These are phyloP conservation scores for Lichenostomus cassidix DNA, from an alignment of 2,113 vertebrate species.

Conservation along the genomic window DNA sequence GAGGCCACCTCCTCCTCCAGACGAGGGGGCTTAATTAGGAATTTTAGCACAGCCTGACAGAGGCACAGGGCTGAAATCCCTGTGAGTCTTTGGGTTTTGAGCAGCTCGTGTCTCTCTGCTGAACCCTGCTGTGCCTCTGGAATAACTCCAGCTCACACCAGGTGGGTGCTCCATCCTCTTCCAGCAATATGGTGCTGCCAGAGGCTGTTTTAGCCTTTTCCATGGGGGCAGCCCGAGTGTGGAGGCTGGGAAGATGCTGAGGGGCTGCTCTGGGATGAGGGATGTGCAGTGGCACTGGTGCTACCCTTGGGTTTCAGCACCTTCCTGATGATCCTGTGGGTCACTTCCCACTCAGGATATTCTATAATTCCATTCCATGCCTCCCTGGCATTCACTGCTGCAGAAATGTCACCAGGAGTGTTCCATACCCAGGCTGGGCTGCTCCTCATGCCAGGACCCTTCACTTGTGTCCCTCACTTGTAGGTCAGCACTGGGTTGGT, in stretches of 20 bases:
- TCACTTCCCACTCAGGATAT: background rate
- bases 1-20: background rate
- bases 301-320: background rate
- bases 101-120: background rate
- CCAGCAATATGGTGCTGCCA: background rate
- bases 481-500: accelerated
- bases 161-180: background rate
- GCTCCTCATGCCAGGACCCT: background rate
- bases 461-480: background rate
- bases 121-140: background rate
- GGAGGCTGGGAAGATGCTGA: background rate
- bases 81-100: background rate
- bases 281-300: accelerated
- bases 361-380: background rate
- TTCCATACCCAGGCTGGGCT: background rate
- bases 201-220: background rate
- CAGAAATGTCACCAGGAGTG: background rate
- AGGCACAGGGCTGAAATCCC: background rate
- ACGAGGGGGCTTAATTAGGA: background rate
- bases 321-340: background rate
- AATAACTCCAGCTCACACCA: background rate
- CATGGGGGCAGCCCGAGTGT: background rate
- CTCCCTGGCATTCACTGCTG: too few relatives aligned
- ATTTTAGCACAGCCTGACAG: background rate
- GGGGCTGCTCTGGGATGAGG: background rate